Evolutionary conservation across 2,113 vertebrate species (phyloP), one percentile per base, ranked within the genome.

Genomic region (Ceyx margarethae): DNA sequence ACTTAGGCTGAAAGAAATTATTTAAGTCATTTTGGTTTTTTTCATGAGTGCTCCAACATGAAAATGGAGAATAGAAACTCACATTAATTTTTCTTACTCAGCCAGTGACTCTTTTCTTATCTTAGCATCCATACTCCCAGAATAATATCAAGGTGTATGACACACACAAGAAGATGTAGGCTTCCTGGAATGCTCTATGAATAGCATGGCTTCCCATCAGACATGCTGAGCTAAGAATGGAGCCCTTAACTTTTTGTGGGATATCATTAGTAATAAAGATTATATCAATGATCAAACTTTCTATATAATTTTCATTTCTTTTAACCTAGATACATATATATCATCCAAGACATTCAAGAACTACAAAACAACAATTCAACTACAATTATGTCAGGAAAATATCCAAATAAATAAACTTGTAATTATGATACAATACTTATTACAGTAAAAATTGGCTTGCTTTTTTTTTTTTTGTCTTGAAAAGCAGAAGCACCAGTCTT

Each of bases 401-500:
- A 93, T 97, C 95, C 98, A 98, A 98, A 98, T 98, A 98, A 98
- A 98, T 98, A 98, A 97, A 97, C 94, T 97, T 98, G 97, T 98
- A 98, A 97, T 98, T 98, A 97, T 97, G 96, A 97, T 98, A 98
- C 97, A 98, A 98, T 98, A 97, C 97, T 98, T 97, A 97, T 98
- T 97, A 98, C 97, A 98, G 97, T 98, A 98, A 97, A 98, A 98
- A 98, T 98, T 97, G 97, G 97, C 96, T 37, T 37, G 37, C 97
- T 97, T 96, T 95, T 93, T 21, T 22, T 31, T 28, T 93, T 22
- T 22, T n/a, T 29, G 95, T 97, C 94, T 97, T 98, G 96, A 97
- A 98, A 98, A 98, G 97, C 98, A 98, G 97, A 98, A 98, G 98
- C 98, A 98, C 98, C 98, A 98, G 97, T 98, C 97, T 97, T 98